phyloP scores from a whole-genome alignment of 2,888 invertebrate species.

The Pammene aurita region DNA sequence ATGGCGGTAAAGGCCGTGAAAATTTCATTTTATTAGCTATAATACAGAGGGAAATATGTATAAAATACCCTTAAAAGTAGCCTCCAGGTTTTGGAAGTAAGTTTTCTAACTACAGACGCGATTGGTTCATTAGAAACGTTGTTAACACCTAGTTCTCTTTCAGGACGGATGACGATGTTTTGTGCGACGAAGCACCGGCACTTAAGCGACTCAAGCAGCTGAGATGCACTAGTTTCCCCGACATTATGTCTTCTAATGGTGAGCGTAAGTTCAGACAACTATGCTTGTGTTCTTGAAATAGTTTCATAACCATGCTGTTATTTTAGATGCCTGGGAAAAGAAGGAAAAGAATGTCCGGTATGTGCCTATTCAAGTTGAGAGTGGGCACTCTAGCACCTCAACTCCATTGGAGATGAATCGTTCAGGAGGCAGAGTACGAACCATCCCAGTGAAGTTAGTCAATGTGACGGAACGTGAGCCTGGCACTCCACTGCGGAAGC shows the following conservation, averaged over 20 bases:
- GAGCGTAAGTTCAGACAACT: slow-evolving; percentile 38
- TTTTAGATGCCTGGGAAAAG: slow-evolving; percentile 60
- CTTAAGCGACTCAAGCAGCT: slow-evolving; percentile 70
- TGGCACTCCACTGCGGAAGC: slow-evolving; percentile 60
- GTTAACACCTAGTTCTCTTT: slow-evolving; percentile 51
- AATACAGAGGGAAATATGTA: slow-evolving; percentile 57
- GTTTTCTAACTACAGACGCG: slow-evolving; percentile 45
- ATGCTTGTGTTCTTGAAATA: not conserved
- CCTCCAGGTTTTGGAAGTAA: slow-evolving; percentile 74
- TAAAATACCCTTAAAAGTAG: slow-evolving; percentile 67
- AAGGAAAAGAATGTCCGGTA: slow-evolving; percentile 67
- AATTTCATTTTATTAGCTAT: slow-evolving; percentile 48
- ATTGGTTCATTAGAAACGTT: not conserved
- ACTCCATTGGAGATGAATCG: slow-evolving; percentile 64
- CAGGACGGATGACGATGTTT: slow-evolving; percentile 72
- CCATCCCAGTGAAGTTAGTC: slow-evolving; percentile 64
- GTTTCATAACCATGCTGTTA: slow-evolving; percentile 33
- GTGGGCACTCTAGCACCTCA: slow-evolving; percentile 72
- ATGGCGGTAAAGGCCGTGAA: slow-evolving; percentile 77
- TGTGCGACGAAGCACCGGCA: slow-evolving; percentile 72
- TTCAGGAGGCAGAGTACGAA: slow-evolving; percentile 53
- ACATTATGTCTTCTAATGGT: slow-evolving; percentile 68
- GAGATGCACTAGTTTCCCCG: slow-evolving; percentile 66
- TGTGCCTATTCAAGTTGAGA: slow-evolving; percentile 73
- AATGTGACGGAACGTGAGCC: slow-evolving; percentile 59